A percentile compares a stretch with the other conserved stretches of the same genome.
Evolutionary conservation across 2,888 invertebrate genomes (phyloP).

Genomic region (Vesta saturnalis): DNA sequence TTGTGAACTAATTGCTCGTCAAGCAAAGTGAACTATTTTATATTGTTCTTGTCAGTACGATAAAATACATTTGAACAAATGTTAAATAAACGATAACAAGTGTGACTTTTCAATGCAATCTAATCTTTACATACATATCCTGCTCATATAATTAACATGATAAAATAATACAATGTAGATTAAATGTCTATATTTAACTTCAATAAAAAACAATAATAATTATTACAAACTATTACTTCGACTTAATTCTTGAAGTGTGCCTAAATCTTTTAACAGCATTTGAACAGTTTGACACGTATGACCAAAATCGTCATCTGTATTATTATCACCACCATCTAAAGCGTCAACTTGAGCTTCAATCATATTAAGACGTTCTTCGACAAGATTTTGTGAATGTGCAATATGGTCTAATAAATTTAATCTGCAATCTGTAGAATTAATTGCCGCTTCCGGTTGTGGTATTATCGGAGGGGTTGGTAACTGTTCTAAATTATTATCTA

Average conservation of each 20-base stretch:
- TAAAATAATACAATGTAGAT: too few relatives aligned
- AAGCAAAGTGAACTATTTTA: too few relatives aligned
- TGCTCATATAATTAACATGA: too few relatives aligned
- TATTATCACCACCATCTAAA: slow-evolving; percentile 62
- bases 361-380: slow-evolving; percentile 76
- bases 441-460: slow-evolving; percentile 85
- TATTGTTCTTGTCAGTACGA: too few relatives aligned
- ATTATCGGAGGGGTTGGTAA: slow-evolving; percentile 56
- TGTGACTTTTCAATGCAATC: too few relatives aligned
- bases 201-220: too few relatives aligned
- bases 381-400: slow-evolving; percentile 75
- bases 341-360: slow-evolving; percentile 80
- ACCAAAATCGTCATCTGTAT: slow-evolving; percentile 69
- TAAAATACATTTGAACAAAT: too few relatives aligned
- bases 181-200: too few relatives aligned
- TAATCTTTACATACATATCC: too few relatives aligned
- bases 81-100: too few relatives aligned
- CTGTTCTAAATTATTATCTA: slow-evolving; percentile 49
- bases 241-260: slow-evolving; percentile 65
- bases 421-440: slow-evolving; percentile 81
- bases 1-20: too few relatives aligned
- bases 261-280: slow-evolving; percentile 78
- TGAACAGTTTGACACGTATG: slow-evolving; percentile 78
- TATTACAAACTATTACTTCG: slow-evolving; percentile 32
- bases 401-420: slow-evolving; percentile 81